Percentiles rank a stretch among this genome's conserved stretches.
These are phyloP conservation scores for Prunella fulvescens DNA, from an alignment of 2,113 vertebrate species.

Conservation along the genomic window DNA sequence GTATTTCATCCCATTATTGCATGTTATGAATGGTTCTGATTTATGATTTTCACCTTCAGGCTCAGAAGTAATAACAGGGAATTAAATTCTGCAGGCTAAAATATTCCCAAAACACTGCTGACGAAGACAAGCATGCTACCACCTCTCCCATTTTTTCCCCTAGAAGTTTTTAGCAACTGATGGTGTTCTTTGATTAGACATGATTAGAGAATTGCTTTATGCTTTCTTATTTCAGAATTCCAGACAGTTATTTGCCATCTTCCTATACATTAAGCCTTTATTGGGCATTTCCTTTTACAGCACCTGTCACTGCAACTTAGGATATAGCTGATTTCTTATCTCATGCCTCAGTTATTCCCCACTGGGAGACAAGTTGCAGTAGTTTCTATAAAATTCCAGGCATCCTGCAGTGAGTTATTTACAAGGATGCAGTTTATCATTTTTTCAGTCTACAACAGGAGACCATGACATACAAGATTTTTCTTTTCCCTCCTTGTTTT, in stretches of 20 bases:
- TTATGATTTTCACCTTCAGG: constrained; percentile 35
- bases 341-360: constrained; percentile 18
- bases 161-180: neutral
- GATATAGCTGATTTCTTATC: constrained; percentile 34
- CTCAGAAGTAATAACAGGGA: constrained; percentile 51
- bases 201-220: constrained; percentile 17
- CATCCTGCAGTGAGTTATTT: constrained; percentile 6
- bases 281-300: constrained; percentile 7
- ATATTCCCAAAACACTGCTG: constrained; percentile 25
- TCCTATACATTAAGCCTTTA: constrained; percentile 24
- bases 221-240: constrained; percentile 27
- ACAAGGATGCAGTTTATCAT: constrained; percentile 17
- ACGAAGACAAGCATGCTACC: neutral
- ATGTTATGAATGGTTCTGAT: constrained; percentile 25
- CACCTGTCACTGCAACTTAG: neutral
- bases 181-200: constrained; percentile 4
- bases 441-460: constrained; percentile 4
- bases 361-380: neutral
- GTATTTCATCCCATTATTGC: constrained; percentile 30
- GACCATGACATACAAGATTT: neutral
- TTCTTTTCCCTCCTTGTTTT: neutral
- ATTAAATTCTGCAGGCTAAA: constrained; percentile 42
- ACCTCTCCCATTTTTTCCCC: neutral
- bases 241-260: constrained; percentile 6
- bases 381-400: constrained; percentile 21